phyloP scores from a whole-genome alignment of 2,797 vertebrate species.

The Meriones psammophilus region DNA sequence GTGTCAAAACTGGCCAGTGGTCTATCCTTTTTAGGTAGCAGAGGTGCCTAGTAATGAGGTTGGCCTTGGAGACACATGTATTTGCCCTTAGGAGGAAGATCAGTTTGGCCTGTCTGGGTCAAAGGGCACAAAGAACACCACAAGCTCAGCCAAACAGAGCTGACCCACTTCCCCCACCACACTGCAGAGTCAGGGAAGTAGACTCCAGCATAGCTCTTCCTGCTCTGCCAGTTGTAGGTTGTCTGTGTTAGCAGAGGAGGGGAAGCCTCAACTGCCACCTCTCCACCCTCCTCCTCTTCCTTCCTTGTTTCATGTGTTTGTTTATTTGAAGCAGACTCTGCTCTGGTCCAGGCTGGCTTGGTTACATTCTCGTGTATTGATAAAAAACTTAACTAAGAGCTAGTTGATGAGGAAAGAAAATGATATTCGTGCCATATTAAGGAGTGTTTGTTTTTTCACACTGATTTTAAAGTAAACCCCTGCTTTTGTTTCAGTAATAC shows the following conservation, averaged over 20 bases:
- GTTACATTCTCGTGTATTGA: not conserved
- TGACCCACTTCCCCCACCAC: not conserved
- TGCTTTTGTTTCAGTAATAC: not conserved
- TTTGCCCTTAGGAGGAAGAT: not conserved
- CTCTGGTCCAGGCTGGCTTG: not conserved
- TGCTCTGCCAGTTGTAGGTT: not conserved
- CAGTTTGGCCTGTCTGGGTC: not conserved
- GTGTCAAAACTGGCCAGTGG: not conserved
- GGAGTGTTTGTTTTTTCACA: slow-evolving; percentile 21
- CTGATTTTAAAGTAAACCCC: slow-evolving; percentile 62
- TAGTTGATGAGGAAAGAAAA: slow-evolving; percentile 28
- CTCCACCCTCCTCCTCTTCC: not conserved
- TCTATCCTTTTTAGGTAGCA: not conserved
- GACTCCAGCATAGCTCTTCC: not conserved
- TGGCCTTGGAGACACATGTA: not conserved
- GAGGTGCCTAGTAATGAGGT: not conserved
- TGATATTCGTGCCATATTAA: slow-evolving; percentile 14
- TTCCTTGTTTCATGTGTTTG: too few species aligned
- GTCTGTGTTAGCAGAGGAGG: not conserved
- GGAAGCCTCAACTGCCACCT: not conserved
- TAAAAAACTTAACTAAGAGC: not conserved
- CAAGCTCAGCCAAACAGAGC: not conserved
- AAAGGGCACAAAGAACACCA: not conserved
- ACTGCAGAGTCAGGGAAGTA: not conserved
- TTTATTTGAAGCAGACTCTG: not conserved